phyloP scores from a whole-genome alignment of 1,140 invertebrate genomes.

The Pemphigus obesinymphae region DNA sequence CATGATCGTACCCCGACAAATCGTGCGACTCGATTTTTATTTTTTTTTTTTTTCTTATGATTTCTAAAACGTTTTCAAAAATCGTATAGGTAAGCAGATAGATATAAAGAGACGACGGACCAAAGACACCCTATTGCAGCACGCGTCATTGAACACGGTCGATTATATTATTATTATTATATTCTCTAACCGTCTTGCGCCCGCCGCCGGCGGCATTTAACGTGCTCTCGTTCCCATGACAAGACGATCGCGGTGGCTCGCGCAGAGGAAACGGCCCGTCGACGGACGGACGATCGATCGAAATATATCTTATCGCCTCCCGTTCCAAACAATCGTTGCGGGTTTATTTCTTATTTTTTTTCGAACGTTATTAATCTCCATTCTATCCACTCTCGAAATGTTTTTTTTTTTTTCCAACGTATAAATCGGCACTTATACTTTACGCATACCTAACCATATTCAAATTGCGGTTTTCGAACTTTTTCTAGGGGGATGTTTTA shows the following conservation, averaged over 20 bases:
- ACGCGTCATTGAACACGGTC: conserved; percentile 35
- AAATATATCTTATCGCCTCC: neutral
- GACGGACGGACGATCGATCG: conserved; percentile 9
- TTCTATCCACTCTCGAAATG: too few relatives aligned
- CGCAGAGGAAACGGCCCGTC: neutral
- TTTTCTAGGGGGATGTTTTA: too few relatives aligned
- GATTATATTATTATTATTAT: too few relatives aligned
- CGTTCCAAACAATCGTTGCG: too few relatives aligned
- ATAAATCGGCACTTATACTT: too few relatives aligned
- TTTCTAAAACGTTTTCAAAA: neutral
- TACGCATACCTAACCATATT: too few relatives aligned
- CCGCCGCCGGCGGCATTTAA: conserved; percentile 13
- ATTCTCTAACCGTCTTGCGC: neutral
- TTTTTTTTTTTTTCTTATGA: neutral
- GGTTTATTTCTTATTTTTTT: too few relatives aligned
- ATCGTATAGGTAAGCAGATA: neutral
- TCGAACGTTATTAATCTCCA: too few relatives aligned
- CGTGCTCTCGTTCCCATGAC: conserved; percentile 34
- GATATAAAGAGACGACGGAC: neutral
- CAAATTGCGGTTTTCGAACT: too few relatives aligned
- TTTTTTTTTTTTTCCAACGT: too few relatives aligned
- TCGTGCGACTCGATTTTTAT: neutral
- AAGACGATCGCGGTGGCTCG: too few relatives aligned
- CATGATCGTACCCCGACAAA: neutral
- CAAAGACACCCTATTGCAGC: neutral